Conservation (phyloP, 30 jellyfish, hydroid and myxozoan genomes). For the Turritopsis rubra region DNA sequence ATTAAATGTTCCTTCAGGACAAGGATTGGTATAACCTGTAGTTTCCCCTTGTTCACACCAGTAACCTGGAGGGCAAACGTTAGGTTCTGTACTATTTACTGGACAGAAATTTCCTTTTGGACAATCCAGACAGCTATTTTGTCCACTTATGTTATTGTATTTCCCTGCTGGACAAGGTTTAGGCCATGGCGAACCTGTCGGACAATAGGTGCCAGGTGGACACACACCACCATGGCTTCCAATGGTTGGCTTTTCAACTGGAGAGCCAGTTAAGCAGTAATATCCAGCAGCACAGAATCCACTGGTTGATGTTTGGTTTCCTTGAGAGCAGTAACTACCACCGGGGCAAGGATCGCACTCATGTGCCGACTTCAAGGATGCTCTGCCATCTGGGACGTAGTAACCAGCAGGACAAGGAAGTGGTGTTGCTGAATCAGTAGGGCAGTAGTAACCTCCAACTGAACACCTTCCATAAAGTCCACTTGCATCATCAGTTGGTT, state of each 20-base stretch:
- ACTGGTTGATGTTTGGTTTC: slow-evolving; percentile 68
- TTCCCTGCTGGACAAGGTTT: slow-evolving; percentile 94
- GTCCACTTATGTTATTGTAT: slow-evolving; percentile 72
- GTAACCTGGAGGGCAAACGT: slow-evolving; percentile 91
- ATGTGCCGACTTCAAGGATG: slow-evolving; percentile 34
- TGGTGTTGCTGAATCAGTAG: slow-evolving; percentile 74
- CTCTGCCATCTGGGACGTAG: slow-evolving; percentile 66
- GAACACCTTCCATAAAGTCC: slow-evolving; percentile 82
- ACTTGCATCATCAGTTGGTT: slow-evolving; percentile 49
- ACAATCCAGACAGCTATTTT: slow-evolving; percentile 61
- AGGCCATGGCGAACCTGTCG: slow-evolving; percentile 65
- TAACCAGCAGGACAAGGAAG: slow-evolving; percentile 93
- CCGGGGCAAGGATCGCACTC: slow-evolving; percentile 86
- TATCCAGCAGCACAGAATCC: slow-evolving; percentile 86
- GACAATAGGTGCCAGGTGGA: slow-evolving; percentile 93
- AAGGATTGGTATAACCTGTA: slow-evolving; percentile 50
- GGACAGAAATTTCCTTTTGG: slow-evolving; percentile 94
- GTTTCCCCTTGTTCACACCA: slow-evolving; percentile 83
- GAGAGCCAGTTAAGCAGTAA: slow-evolving; percentile 89
- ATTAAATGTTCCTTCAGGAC: slow-evolving; percentile 90
- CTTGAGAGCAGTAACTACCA: slow-evolving; percentile 85
- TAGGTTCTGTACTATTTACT: slow-evolving; percentile 55
- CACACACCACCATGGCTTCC: slow-evolving; percentile 85
- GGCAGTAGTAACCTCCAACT: slow-evolving; percentile 91
- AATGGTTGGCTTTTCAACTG: slow-evolving; percentile 66